phyloP scores from a whole-genome alignment of 2,113 vertebrate species.

The Phoenicopterus ruber region DNA sequence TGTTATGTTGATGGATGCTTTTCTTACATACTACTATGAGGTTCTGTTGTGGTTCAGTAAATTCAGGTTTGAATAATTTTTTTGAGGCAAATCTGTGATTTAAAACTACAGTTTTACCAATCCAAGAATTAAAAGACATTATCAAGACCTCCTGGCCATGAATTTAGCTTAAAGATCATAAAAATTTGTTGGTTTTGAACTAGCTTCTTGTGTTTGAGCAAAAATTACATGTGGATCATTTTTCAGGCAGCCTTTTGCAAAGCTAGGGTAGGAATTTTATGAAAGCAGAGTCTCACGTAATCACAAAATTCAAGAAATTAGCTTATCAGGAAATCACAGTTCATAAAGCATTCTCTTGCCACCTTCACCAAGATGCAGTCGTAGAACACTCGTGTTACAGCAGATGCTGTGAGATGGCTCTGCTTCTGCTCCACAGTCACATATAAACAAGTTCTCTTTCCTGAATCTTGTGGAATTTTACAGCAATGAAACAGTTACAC shows the following conservation, averaged over 20 bases:
- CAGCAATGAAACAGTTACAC: slow-evolving; percentile 36
- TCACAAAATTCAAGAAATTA: not conserved
- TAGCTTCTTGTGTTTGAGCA: not conserved
- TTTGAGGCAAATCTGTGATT: not conserved
- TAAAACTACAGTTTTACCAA: not conserved
- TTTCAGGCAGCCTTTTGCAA: not conserved
- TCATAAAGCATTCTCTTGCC: not conserved
- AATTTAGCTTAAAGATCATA: not conserved
- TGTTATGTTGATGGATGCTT: not conserved
- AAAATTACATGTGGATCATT: not conserved
- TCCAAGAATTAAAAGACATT: not conserved
- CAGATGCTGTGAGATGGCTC: not conserved
- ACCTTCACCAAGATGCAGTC: not conserved
- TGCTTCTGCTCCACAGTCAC: not conserved
- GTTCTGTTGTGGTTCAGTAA: not conserved
- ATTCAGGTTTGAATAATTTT: not conserved
- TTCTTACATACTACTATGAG: not conserved
- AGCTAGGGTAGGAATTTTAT: not conserved
- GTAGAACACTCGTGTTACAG: not conserved
- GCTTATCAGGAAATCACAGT: not conserved
- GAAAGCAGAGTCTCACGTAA: not conserved
- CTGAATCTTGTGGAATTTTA: not conserved
- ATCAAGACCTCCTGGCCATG: not conserved
- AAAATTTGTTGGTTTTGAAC: not conserved
- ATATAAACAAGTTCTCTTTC: not conserved